Conservation (phyloP, 37 sponge, comb jelly and placozoan species). For the Chondrilla cf. caribensis region DNA sequence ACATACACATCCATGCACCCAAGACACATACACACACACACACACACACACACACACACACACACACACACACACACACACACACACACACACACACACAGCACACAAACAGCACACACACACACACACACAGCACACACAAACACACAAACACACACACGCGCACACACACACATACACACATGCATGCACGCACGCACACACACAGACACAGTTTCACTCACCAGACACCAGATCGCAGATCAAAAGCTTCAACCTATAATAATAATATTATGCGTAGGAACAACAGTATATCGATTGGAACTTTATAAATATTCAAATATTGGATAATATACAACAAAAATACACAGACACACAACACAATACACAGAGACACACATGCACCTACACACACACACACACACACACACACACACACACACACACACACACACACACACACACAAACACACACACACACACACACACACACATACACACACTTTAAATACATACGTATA, state of each 20-base stretch:
- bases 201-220: neutral
- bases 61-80: too few species aligned
- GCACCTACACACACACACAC: neutral
- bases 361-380: neutral
- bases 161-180: neutral
- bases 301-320: too few species aligned
- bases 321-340: too few species aligned
- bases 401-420: neutral
- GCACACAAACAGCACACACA: too few species aligned
- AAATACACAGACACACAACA: neutral
- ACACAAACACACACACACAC: neutral
- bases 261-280: too few species aligned
- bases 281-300: too few species aligned
- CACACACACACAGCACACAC: too few species aligned
- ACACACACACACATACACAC: conserved; percentile 6
- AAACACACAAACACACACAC: neutral
- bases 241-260: too few species aligned
- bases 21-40: neutral
- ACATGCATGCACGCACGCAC: neutral
- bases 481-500: neutral
- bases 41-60: too few species aligned
- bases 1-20: too few species aligned
- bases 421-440: conserved; percentile 20
- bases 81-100: too few species aligned
- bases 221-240: too few species aligned